phyloP scores from a whole-genome alignment of 2,888 invertebrate species.

The Conus canariensis region DNA sequence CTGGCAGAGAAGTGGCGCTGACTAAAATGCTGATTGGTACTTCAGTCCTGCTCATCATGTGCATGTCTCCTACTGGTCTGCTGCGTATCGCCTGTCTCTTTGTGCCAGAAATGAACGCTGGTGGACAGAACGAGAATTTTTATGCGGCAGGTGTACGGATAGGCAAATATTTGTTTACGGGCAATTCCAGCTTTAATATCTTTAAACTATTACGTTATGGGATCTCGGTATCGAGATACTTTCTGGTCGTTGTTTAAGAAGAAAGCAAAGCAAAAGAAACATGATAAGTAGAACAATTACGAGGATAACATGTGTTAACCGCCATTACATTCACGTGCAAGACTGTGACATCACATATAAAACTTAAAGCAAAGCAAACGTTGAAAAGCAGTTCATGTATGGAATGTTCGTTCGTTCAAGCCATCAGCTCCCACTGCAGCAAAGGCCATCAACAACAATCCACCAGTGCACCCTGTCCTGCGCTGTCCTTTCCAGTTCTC shows the following conservation, averaged over 20 bases:
- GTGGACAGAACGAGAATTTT: neutral
- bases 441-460: too few relatives aligned
- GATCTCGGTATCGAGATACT: neutral
- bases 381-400: too few relatives aligned
- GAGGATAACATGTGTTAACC: too few relatives aligned
- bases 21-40: constrained; percentile 3
- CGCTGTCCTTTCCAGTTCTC: too few relatives aligned
- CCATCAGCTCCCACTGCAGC: too few relatives aligned
- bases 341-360: too few relatives aligned
- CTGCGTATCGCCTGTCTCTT: neutral
- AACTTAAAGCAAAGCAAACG: neutral
- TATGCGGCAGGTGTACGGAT: neutral
- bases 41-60: neutral
- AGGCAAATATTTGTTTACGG: too few relatives aligned
- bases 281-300: too few relatives aligned
- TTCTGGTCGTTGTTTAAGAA: neutral
- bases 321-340: too few relatives aligned
- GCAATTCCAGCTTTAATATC: neutral
- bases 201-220: neutral
- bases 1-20: neutral
- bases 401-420: too few relatives aligned
- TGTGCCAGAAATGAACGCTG: neutral
- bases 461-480: too few relatives aligned
- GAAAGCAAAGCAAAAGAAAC: neutral
- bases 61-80: neutral